Evolutionary conservation across 2,113 vertebrate genomes (phyloP).

Genomic region (Lota lota): DNA sequence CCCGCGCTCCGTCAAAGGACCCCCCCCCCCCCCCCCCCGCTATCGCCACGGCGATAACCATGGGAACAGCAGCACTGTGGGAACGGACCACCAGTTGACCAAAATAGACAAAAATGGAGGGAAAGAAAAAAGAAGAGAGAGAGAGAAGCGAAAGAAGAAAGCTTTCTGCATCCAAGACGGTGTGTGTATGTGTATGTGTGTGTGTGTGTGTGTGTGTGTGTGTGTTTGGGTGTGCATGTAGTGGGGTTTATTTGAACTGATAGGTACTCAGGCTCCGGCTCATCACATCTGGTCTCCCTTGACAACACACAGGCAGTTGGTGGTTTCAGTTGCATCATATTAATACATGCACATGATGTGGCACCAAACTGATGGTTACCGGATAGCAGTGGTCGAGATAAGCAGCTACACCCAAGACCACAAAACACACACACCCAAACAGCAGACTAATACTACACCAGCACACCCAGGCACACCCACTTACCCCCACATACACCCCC

Average conservation of each 20-base stretch:
- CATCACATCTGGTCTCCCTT: conserved; percentile 50
- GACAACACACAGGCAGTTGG: conserved; percentile 41
- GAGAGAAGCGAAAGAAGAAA: conserved; percentile 4
- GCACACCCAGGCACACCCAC: conserved; percentile 40
- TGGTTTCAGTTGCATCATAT: conserved; percentile 39
- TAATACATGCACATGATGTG: conserved; percentile 27
- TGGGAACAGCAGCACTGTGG: conserved; percentile 80
- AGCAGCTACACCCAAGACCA: conserved; percentile 46
- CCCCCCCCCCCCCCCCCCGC: conserved; percentile 50
- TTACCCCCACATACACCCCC: no score
- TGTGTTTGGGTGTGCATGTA: neutral
- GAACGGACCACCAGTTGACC: conserved; percentile 76
- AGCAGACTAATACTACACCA: conserved; percentile 32
- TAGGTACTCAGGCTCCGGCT: conserved; percentile 62
- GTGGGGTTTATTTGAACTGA: conserved; percentile 57
- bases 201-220: conserved; percentile 7
- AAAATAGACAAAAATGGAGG: conserved; percentile 77
- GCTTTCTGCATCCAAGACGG: conserved; percentile 53
- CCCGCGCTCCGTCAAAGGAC: conserved; percentile 65
- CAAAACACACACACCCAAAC: conserved; percentile 48
- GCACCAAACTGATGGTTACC: conserved; percentile 18
- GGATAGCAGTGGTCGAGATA: conserved; percentile 30
- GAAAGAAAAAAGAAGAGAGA: conserved; percentile 66
- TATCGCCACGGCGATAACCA: conserved; percentile 79
- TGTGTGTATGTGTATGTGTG: conserved; percentile 33